Percentiles rank a stretch among this genome's conserved stretches.
These are phyloP conservation scores for Oreochromis spilurus DNA, from an alignment of 2,113 vertebrate genomes.

Conservation along the genomic window DNA sequence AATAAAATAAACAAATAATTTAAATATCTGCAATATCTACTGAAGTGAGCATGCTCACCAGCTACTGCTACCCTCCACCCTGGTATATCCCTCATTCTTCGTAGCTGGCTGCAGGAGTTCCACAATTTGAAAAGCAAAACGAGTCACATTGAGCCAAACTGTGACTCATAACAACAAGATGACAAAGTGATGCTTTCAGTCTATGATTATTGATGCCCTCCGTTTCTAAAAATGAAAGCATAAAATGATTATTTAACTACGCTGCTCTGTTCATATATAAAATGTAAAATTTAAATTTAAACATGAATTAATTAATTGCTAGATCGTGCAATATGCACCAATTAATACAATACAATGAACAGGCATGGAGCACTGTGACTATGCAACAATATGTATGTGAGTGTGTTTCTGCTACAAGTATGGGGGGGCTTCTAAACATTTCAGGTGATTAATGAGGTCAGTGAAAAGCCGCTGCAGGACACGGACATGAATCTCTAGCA, in stretches of 20 bases:
- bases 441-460: not conserved
- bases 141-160: not conserved
- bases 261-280: not conserved
- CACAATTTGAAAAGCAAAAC: not conserved
- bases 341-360: too few species aligned
- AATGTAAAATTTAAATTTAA: rapidly evolving
- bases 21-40: not conserved
- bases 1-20: not conserved
- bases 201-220: not conserved
- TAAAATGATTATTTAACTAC: not conserved
- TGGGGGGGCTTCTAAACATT: not conserved
- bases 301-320: not conserved
- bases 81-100: not conserved
- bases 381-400: not conserved
- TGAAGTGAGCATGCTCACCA: not conserved
- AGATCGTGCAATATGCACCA: too few species aligned
- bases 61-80: not conserved
- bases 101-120: not conserved
- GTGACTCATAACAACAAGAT: not conserved
- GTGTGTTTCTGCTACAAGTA: not conserved
- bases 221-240: not conserved
- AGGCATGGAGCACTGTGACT: too few species aligned
- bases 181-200: rapidly evolving
- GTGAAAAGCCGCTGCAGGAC: not conserved
- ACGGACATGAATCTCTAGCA: not conserved